Percentiles rank a stretch among this genome's conserved stretches.
phyloP scores from a whole-genome alignment of 2,797 vertebrate genomes.

The Sebastolobus alascanus region DNA sequence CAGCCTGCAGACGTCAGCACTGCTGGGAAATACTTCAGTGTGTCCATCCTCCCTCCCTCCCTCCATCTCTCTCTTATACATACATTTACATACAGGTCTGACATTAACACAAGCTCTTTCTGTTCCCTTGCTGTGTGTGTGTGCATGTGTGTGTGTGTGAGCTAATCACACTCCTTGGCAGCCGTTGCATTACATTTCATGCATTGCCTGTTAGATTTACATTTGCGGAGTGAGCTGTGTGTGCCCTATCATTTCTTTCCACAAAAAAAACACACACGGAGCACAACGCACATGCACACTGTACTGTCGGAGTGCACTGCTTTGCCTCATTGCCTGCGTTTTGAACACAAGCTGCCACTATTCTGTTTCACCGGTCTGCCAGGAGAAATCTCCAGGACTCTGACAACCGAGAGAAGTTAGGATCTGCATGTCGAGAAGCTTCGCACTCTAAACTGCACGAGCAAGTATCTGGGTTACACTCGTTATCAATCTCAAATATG shows the following conservation, averaged over 20 bases:
- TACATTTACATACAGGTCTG: constrained; percentile 8
- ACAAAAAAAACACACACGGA: neutral
- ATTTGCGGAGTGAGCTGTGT: no score
- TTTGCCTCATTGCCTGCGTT: neutral
- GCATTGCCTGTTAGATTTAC: no score
- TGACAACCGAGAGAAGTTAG: no score
- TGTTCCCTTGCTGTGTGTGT: neutral
- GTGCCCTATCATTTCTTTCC: neutral
- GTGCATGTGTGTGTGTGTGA: neutral
- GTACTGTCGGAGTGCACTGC: neutral
- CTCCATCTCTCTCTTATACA: neutral
- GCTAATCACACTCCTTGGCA: no score
- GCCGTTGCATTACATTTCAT: no score
- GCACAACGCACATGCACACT: neutral
- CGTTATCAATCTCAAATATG: no score
- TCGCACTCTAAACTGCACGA: no score
- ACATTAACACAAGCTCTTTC: neutral
- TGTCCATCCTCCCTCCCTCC: neutral
- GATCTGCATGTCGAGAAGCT: neutral
- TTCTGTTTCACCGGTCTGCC: neutral
- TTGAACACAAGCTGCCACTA: neutral
- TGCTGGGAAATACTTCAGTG: constrained; percentile 13
- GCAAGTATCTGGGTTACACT: no score
- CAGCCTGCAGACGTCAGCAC: constrained; percentile 30
- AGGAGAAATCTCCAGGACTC: neutral